phyloP scores from a whole-genome alignment of 2,888 invertebrate genomes.

The Amiota mariae region DNA sequence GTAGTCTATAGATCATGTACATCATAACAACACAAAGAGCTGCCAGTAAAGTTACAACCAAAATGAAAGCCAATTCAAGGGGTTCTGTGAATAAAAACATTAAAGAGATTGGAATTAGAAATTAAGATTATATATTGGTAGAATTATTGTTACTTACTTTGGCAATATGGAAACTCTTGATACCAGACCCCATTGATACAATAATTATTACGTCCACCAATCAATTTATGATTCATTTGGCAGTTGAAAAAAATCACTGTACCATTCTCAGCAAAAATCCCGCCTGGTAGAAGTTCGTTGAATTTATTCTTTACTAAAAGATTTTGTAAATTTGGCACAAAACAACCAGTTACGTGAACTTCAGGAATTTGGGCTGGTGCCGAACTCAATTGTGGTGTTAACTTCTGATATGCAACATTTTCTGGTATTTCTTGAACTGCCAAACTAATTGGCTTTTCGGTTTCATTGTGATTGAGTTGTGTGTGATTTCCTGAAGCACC shows the following conservation, averaged over 20 bases:
- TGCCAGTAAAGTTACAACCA: background rate
- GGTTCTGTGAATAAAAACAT: background rate
- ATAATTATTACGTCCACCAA: background rate
- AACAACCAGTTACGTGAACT: slow-evolving; percentile 20
- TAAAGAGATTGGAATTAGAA: background rate
- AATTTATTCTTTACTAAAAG: slow-evolving; percentile 5
- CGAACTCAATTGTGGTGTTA: too few species aligned
- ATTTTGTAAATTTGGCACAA: slow-evolving; percentile 35
- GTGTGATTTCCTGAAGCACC: slow-evolving; percentile 22
- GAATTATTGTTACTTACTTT: slow-evolving; percentile 1
- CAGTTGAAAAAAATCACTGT: background rate
- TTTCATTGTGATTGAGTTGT: background rate
- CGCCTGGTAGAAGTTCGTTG: slow-evolving; percentile 12
- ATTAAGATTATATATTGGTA: background rate
- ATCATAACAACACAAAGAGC: slow-evolving; percentile 5
- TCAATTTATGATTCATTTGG: slow-evolving; percentile 14
- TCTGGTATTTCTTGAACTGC: too few species aligned
- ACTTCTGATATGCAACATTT: too few species aligned
- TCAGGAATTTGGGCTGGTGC: background rate
- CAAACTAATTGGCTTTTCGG: too few species aligned
- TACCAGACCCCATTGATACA: background rate
- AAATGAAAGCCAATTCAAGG: background rate
- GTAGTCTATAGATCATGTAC: slow-evolving; percentile 15
- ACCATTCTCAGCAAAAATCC: background rate
- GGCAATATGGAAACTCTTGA: slow-evolving; percentile 13